Percentiles rank a stretch among this genome's conserved stretches.
phyloP scores from a whole-genome alignment of 2,888 invertebrate genomes.

The Aleiodes testaceus region DNA sequence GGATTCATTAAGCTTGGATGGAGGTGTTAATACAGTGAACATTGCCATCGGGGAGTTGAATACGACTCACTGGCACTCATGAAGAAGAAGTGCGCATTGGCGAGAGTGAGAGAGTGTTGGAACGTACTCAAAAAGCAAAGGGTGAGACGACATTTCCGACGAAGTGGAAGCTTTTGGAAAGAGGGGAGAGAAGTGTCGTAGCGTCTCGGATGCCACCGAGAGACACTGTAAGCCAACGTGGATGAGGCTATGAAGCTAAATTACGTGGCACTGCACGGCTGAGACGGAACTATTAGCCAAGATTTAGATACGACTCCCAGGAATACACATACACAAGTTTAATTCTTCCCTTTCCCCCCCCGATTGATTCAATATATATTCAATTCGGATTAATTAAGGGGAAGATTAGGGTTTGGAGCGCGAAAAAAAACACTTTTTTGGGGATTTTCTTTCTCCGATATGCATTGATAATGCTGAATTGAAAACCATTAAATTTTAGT shows the following conservation, averaged over 20 bases:
- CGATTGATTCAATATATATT: no score
- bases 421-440: no score
- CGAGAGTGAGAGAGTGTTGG: conserved; percentile 5
- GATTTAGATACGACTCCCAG: conserved; percentile 58
- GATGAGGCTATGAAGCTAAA: conserved; percentile 64
- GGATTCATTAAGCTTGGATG: conserved; percentile 70
- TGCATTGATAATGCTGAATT: no score
- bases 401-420: no score
- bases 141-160: conserved; percentile 22
- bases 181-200: conserved; percentile 33
- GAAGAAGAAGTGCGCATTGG: conserved; percentile 23
- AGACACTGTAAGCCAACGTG: conserved; percentile 49
- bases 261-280: conserved; percentile 56
- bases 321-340: conserved; percentile 30
- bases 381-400: no score
- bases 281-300: conserved; percentile 65
- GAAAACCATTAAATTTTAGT: no score
- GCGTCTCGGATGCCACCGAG: conserved; percentile 40
- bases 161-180: no score
- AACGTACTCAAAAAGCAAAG: conserved; percentile 44
- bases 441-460: no score
- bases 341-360: not conserved
- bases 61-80: conserved; percentile 51
- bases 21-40: conserved; percentile 71
- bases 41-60: conserved; percentile 61